Conservation (phyloP, 2,888 invertebrate species). For the Bimastos eiseni region DNA sequence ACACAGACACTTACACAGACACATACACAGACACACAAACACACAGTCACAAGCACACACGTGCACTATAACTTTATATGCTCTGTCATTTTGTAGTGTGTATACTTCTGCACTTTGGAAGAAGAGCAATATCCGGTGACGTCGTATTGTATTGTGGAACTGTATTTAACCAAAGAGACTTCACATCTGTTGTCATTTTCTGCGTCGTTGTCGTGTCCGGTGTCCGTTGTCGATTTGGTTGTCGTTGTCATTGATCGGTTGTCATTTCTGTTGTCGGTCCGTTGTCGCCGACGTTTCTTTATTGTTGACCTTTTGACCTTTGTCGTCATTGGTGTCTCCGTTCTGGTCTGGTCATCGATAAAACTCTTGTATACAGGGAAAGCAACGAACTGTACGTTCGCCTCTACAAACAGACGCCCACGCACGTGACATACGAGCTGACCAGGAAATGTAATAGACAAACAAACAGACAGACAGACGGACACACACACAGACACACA, state of each 20-base stretch:
- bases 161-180: no score
- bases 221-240: not conserved
- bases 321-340: not conserved
- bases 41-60: no score
- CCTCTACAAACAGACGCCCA: not conserved
- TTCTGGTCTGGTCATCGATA: not conserved
- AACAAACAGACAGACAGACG: not conserved
- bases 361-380: not conserved
- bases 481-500: not conserved
- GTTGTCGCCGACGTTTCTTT: not conserved
- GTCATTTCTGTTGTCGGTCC: no score
- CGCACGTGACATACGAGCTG: not conserved
- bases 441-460: not conserved
- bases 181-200: no score
- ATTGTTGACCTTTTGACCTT: not conserved
- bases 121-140: no score
- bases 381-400: not conserved
- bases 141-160: no score
- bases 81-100: no score
- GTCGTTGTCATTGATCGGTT: not conserved
- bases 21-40: no score
- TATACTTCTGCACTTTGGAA: no score
- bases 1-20: no score
- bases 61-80: no score
- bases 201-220: not conserved